Evolutionary conservation across 2,113 vertebrate species (phyloP), one percentile per base, ranked within the genome.

Genomic region (Eurystomus gularis): DNA sequence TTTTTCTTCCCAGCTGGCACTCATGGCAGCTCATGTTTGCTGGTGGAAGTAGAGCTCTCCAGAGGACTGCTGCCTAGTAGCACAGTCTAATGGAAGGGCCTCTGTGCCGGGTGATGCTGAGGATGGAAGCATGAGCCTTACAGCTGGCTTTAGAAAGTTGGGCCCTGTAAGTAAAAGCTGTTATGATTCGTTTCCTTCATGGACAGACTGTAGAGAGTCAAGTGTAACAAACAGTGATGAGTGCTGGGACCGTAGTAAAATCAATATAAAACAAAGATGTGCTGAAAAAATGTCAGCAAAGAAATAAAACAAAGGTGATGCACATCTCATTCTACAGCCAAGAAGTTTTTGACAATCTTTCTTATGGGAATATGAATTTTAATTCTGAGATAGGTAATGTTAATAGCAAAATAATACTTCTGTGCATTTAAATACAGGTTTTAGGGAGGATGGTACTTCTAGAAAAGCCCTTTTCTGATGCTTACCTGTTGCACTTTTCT

Each of bases 1-100:
- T 86, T 91, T 94, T 88, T 86, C 69, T 94, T 90, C 86, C 80
- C 83, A 71, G 82, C 85, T 93, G 90, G 71, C 61, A 31, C 75
- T 48, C 57, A 21, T 19, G 48, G 78, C 16, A 3, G 75, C 90
- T 86, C 12, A 2, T 71, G 88, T 71, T 94, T 94, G 84, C 86
- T 2, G 0, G 55, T 87, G 91, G 83, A 96, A 89, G 49, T 17
- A 44, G 42, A 86, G 65, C 72, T 96, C 96, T 91, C 83, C 87
- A 19, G 86, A 58, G 94, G 65, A 25, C 61, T 78, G 52, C 77
- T 64, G 86, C 35, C 91, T 94, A 91, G 92, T 75, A 89, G 90
- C 80, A 62, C 39, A 25, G 49, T 71, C 72, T 94, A 93, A 88
- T 66, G 88, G 88, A 94, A 71, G 55, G 17, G 33, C 51, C 26